A percentile compares a stretch with the other conserved stretches of the same genome.
Conservation (phyloP, 2,113 vertebrate species). For the Fregata magnificens region DNA sequence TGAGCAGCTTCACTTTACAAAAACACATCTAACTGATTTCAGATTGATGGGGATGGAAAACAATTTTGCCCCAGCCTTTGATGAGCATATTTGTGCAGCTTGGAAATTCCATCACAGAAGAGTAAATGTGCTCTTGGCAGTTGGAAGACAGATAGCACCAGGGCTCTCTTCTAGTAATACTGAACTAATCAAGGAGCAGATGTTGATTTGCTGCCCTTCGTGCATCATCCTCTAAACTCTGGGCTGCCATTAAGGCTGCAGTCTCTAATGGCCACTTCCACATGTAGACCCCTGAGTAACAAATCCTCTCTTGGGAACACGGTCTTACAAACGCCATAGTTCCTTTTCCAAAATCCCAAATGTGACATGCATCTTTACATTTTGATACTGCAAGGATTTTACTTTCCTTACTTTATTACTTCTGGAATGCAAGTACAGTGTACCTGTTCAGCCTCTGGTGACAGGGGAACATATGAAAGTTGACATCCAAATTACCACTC, state of each 20-base stretch:
- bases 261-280: neutral
- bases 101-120: neutral
- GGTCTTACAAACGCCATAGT: neutral
- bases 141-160: neutral
- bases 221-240: neutral
- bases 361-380: neutral
- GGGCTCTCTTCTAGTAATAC: neutral
- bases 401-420: neutral
- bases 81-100: conserved; percentile 8
- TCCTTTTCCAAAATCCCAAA: neutral
- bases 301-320: neutral
- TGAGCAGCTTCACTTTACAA: conserved; percentile 38
- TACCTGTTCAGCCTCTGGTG: neutral
- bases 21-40: conserved; percentile 43
- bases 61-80: conserved; percentile 34
- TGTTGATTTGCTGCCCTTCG: neutral
- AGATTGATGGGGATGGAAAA: conserved; percentile 37
- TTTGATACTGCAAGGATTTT: neutral
- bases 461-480: neutral
- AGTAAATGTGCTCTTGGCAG: neutral
- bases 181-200: neutral
- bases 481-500: neutral
- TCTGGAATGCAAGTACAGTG: neutral
- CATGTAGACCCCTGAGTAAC: neutral
- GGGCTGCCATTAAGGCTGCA: neutral